Evolutionary conservation across 1,140 invertebrate species (phyloP), one percentile per base, ranked within the genome.

Genomic region (Drosophila bipectinata): DNA sequence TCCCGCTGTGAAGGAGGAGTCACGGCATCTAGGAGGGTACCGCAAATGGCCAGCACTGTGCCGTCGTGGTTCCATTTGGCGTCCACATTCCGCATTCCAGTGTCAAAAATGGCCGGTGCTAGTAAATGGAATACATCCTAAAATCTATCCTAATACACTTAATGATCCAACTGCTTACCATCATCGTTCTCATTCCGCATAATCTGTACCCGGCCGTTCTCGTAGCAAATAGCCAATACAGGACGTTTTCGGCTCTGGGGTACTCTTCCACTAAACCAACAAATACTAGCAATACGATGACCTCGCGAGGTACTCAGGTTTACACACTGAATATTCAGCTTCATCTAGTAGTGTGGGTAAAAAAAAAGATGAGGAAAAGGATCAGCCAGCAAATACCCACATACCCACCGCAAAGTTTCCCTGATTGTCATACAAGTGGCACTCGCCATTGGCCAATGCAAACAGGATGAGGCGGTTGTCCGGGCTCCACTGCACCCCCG

Each of bases 41-140:
- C 98, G 39, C 97, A 96, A 4, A 98, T 94, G 1, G 98, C 98
- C 24, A 99, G 77, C 1, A 99, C 93, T 48, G 95, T 96, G 0
- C 98, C 98, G 85, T 96, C 96, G 81, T 97, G 97, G 92, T 98
- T 99, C 98, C 98, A 99, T 67, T 95, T 94, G 61, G 97, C 96
- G 88, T 95, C 95, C 28, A 95, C 94, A 1, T 96, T 95, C n/a
- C 93, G 94, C 94, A 99, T 96, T 15, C 95, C 95, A 2, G 97
- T 96, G 67, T 97, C 94, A 8, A 97, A 91, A 48, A 95, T 91
- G 9, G 96, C 92, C 34, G 95, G 95, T 77, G 93, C 94, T 44
- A 10, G 14, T 44, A 14, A 7, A 18, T 21, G 2, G 5, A 44
- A 14, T 8, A 1, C 3, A 37, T 37, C 8, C 41, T 95, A 74